A percentile compares a stretch with the other conserved stretches of the same genome.
Conservation (phyloP, 2,888 invertebrate genomes). For the Hemithea aestivaria region DNA sequence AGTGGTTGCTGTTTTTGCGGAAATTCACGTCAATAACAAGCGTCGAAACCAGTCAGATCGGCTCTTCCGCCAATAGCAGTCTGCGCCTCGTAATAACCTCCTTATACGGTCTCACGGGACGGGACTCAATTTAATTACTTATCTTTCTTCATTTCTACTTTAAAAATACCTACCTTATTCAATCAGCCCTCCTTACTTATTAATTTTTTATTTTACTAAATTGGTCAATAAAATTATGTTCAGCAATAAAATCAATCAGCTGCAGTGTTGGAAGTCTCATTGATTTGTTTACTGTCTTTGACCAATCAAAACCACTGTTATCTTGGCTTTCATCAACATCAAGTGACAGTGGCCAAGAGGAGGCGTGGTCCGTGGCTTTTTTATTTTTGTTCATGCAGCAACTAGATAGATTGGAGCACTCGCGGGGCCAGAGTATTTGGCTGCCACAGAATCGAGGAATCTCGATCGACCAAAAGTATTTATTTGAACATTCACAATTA, state of each 20-base stretch:
- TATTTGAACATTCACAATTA: too few species aligned
- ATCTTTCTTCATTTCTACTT: constrained; percentile 11
- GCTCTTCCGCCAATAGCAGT: constrained; percentile 9
- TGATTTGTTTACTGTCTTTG: too few species aligned
- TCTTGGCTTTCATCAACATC: too few species aligned
- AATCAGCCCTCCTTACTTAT: constrained; percentile 4
- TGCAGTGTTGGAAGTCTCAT: too few species aligned
- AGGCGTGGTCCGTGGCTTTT: constrained; percentile 37
- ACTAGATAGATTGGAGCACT: constrained; percentile 32
- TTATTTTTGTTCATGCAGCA: constrained; percentile 42
- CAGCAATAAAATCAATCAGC: too few species aligned
- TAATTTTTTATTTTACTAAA: too few species aligned
- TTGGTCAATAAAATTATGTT: too few species aligned
- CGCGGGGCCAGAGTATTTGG: too few species aligned
- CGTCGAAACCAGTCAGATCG: constrained; percentile 10
- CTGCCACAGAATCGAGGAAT: too few species aligned
- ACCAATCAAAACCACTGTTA: too few species aligned
- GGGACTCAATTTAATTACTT: constrained; percentile 5
- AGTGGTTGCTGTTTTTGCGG: constrained; percentile 3
- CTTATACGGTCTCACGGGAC: constrained; percentile 7
- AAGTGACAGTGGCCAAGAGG: constrained; percentile 15
- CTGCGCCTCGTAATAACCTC: constrained; percentile 8
- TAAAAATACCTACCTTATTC: constrained; percentile 3
- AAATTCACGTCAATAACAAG: constrained; percentile 7
- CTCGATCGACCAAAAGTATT: too few species aligned